Percentiles rank a stretch among this genome's conserved stretches.
phyloP scores from a whole-genome alignment of 2,113 vertebrate species.

The Pygoscelis antarcticus region DNA sequence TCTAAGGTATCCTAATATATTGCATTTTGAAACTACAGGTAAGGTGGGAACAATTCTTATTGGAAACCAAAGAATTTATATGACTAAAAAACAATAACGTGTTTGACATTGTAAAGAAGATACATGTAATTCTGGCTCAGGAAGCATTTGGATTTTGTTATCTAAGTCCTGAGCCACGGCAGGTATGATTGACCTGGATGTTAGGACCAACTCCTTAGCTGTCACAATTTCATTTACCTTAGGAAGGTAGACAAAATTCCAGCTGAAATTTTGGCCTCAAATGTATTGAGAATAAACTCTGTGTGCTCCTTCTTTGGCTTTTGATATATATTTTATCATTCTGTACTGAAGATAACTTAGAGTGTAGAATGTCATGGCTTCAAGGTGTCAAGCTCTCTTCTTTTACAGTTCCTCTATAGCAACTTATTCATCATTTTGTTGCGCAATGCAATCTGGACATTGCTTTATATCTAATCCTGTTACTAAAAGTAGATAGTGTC shows the following conservation, averaged over 20 bases:
- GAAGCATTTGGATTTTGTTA: background rate
- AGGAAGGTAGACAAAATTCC: background rate
- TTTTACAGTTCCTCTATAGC: background rate
- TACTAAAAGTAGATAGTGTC: background rate
- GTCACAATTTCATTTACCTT: background rate
- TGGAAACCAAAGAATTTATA: background rate
- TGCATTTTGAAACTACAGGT: background rate
- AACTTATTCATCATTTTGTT: background rate
- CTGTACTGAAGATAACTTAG: background rate
- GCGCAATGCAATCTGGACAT: background rate
- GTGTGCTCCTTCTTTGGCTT: background rate
- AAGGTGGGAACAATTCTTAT: background rate
- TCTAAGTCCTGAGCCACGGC: background rate
- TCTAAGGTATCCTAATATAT: background rate
- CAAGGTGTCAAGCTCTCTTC: background rate
- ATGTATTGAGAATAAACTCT: background rate
- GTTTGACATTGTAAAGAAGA: background rate
- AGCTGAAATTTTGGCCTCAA: background rate
- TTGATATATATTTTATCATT: background rate
- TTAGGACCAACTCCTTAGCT: background rate
- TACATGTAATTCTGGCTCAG: background rate
- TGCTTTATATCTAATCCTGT: background rate
- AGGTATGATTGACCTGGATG: background rate
- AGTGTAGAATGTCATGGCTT: background rate
- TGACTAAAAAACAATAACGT: background rate